These are phyloP conservation scores for Lanistes nyassanus DNA, from an alignment of 1,140 invertebrate genomes.

Conservation along the genomic window DNA sequence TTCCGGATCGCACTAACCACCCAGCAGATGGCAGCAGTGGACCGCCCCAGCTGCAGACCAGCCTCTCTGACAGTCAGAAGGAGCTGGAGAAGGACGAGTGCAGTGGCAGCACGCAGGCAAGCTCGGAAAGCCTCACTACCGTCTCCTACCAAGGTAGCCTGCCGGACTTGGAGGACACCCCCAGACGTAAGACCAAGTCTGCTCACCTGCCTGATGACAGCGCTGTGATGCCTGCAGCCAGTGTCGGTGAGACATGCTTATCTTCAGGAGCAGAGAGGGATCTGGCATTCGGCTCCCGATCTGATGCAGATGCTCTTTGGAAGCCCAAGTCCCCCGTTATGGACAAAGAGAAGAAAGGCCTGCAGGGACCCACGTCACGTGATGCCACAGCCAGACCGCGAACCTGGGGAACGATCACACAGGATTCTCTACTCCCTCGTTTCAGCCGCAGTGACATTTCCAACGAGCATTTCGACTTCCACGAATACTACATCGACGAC, in stretches of 20 bases:
- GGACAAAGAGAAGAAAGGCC: neutral
- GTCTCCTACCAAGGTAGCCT: slow-evolving; percentile 5
- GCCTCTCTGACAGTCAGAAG: neutral
- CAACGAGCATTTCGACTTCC: slow-evolving; percentile 15
- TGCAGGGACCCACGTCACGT: neutral
- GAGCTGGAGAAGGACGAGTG: neutral
- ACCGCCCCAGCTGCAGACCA: neutral
- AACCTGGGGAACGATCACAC: neutral
- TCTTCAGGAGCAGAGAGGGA: neutral
- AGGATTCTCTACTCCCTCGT: neutral
- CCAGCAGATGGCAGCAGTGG: neutral
- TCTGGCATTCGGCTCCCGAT: neutral
- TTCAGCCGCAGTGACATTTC: slow-evolving; percentile 6
- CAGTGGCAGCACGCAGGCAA: neutral
- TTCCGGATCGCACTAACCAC: neutral
- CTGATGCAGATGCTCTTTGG: neutral
- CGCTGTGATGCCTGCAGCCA: neutral
- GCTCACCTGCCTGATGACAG: neutral
- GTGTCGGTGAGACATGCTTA: neutral
- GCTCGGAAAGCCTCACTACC: slow-evolving; percentile 13
- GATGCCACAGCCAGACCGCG: neutral
- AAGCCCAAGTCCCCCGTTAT: neutral
- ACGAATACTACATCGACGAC: slow-evolving; percentile 25
- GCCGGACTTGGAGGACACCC: neutral
- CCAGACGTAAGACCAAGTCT: neutral